Percentiles rank a stretch among this genome's conserved stretches.
Conservation (phyloP, 2,888 invertebrate genomes). For the Clanis bilineata region DNA sequence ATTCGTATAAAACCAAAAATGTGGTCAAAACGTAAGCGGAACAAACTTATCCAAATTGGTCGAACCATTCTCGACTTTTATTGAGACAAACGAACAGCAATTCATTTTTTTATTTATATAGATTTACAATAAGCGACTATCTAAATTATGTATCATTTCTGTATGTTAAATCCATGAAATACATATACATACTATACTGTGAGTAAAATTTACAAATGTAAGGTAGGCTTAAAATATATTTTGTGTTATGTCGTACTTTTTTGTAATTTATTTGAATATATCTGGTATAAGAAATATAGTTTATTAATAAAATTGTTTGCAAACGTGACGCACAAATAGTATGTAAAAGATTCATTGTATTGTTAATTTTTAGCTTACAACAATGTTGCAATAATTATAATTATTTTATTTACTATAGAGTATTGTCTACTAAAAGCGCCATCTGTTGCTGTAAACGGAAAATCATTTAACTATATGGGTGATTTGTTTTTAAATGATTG, state of each 20-base stretch:
- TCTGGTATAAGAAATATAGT: neutral
- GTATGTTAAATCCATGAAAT: no score
- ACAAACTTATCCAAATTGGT: no score
- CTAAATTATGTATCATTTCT: no score
- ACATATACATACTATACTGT: no score
- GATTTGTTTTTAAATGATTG: neutral
- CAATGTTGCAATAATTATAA: slow-evolving; percentile 5
- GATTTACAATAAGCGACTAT: no score
- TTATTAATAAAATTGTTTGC: slow-evolving; percentile 1
- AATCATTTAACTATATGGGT: neutral
- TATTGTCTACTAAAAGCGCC: neutral
- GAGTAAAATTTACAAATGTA: no score
- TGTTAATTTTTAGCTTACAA: slow-evolving; percentile 2
- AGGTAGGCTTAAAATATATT: neutral
- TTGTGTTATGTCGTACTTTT: neutral
- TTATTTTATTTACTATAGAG: neutral
- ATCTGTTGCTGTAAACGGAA: neutral
- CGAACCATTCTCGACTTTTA: no score
- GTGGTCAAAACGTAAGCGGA: no score
- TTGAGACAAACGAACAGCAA: no score
- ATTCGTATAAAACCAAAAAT: no score
- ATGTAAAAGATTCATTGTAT: neutral
- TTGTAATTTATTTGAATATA: slow-evolving; percentile 8
- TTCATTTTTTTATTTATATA: no score
- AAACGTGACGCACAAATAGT: slow-evolving; percentile 10